These are phyloP conservation scores for Molorchus minor DNA, from an alignment of 2,888 invertebrate genomes.

Conservation along the genomic window DNA sequence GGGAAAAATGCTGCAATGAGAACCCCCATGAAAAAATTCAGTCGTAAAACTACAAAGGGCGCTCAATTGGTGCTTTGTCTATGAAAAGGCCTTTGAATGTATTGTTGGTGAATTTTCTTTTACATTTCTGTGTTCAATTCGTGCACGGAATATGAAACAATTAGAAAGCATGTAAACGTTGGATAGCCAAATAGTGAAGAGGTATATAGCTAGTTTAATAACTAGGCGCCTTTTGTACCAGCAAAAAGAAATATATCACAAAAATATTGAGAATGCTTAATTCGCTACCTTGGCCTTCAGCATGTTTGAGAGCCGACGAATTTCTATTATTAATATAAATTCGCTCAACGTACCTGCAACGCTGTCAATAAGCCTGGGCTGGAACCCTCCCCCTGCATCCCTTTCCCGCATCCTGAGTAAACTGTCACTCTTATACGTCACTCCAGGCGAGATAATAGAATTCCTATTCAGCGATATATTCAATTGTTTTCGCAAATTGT, in stretches of 20 bases:
- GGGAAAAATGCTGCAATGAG: background rate
- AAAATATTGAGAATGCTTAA: too few relatives aligned
- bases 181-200: background rate
- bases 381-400: background rate
- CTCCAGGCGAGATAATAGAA: constrained; percentile 27
- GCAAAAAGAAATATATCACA: too few relatives aligned
- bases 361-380: too few relatives aligned
- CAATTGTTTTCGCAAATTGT: constrained; percentile 19
- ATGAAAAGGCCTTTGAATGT: background rate
- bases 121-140: background rate
- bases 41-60: background rate
- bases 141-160: background rate
- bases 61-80: background rate
- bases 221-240: too few relatives aligned
- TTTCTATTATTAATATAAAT: too few relatives aligned
- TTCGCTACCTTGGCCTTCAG: too few relatives aligned
- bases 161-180: background rate
- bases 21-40: background rate
- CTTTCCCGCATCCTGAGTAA: background rate
- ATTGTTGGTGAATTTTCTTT: background rate
- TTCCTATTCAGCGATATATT: constrained; percentile 27
- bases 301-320: too few relatives aligned
- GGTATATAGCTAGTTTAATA: too few relatives aligned
- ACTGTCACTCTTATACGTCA: constrained; percentile 1
- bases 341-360: too few relatives aligned